A percentile compares a stretch with the other conserved stretches of the same genome.
phyloP scores from a whole-genome alignment of 2,113 vertebrate species.

The Eolophus roseicapilla region DNA sequence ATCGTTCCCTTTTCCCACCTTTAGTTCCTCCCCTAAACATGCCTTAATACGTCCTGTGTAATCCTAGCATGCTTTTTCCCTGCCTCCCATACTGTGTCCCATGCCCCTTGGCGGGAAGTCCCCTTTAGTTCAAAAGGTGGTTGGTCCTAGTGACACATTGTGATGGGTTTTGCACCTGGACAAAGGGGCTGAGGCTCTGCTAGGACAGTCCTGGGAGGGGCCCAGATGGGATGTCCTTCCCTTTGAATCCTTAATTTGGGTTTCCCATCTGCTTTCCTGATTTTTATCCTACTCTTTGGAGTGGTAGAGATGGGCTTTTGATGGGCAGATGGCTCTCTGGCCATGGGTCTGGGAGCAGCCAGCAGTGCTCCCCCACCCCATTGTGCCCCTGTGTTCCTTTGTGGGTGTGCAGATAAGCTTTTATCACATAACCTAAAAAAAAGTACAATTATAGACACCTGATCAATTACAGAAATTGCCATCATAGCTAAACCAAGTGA shows the following conservation, averaged over 20 bases:
- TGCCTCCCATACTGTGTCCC: background rate
- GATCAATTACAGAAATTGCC: background rate
- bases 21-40: background rate
- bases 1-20: background rate
- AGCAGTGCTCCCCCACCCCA: background rate
- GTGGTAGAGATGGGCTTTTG: background rate
- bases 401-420: background rate
- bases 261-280: background rate
- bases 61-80: background rate
- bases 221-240: background rate
- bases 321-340: background rate
- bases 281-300: background rate
- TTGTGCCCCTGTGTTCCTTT: background rate
- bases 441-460: background rate
- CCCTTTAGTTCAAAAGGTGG: background rate
- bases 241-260: background rate
- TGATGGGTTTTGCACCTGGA: background rate
- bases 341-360: rapidly evolving
- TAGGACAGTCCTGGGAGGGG: background rate
- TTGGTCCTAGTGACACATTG: background rate
- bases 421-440: background rate
- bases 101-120: background rate
- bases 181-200: background rate
- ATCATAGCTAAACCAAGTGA: background rate
- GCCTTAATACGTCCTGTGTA: background rate